Conservation (phyloP, 1,140 invertebrate genomes). For the Solen grandis region DNA sequence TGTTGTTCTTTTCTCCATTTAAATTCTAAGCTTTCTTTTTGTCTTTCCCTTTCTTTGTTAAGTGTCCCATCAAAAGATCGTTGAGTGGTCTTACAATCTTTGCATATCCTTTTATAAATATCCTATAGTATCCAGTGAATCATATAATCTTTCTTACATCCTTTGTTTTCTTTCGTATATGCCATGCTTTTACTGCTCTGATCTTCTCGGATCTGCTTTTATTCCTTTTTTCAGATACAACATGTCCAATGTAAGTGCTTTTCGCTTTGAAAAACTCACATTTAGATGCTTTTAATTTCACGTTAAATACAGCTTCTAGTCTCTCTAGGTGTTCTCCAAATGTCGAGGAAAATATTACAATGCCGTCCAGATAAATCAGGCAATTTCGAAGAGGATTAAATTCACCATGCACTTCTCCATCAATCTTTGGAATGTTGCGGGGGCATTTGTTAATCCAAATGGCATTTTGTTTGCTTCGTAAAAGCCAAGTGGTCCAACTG, state of each 20-base stretch:
- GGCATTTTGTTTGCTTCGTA: too few relatives aligned
- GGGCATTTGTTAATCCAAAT: too few relatives aligned
- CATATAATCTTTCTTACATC: conserved; percentile 72
- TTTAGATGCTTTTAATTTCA: conserved; percentile 67
- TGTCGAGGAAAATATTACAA: too few relatives aligned
- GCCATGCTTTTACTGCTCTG: conserved; percentile 64
- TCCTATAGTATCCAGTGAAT: conserved; percentile 63
- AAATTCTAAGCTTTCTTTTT: conserved; percentile 12
- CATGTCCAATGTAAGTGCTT: conserved; percentile 67
- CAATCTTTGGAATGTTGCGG: too few relatives aligned
- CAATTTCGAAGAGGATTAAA: too few relatives aligned
- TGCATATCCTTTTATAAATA: conserved; percentile 62
- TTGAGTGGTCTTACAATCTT: conserved; percentile 30
- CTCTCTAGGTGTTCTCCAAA: too few relatives aligned
- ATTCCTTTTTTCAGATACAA: conserved; percentile 65
- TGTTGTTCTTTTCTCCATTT: conserved; percentile 51
- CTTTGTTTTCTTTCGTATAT: conserved; percentile 65
- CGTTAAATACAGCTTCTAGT: conserved; percentile 21
- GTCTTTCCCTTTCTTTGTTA: not conserved
- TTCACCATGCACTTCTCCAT: too few relatives aligned
- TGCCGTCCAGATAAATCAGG: too few relatives aligned
- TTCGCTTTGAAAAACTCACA: conserved; percentile 60
- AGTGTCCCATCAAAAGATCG: not conserved
- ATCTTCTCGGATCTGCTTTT: conserved; percentile 70
- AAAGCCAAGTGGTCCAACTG: too few relatives aligned